Evolutionary conservation across 1,140 invertebrate genomes (phyloP).

Genomic region (Drosophila mauritiana): DNA sequence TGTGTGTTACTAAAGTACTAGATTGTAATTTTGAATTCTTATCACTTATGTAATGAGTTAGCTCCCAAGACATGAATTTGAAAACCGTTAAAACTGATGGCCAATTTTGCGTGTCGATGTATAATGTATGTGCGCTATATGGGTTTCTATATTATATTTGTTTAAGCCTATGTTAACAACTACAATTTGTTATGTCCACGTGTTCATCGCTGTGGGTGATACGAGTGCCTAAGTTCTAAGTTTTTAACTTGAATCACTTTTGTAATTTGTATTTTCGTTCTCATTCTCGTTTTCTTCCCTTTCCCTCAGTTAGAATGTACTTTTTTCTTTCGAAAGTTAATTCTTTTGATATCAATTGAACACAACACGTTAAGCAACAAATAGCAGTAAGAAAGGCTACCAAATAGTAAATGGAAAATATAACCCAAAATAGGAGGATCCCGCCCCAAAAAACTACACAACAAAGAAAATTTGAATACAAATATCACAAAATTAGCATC

Average conservation of each 20-base stretch:
- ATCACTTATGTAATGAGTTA: slow-evolving; percentile 75
- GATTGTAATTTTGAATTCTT: slow-evolving; percentile 75
- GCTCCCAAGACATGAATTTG: slow-evolving; percentile 74
- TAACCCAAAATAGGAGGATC: slow-evolving; percentile 20
- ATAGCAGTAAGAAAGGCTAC: slow-evolving; percentile 67
- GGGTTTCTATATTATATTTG: slow-evolving; percentile 18
- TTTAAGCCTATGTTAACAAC: slow-evolving; percentile 65
- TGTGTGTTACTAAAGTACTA: slow-evolving; percentile 31
- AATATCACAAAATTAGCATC: slow-evolving; percentile 82
- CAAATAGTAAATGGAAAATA: slow-evolving; percentile 34
- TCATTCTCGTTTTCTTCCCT: slow-evolving; percentile 26
- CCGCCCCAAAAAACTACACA: slow-evolving; percentile 28
- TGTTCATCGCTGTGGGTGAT: slow-evolving; percentile 63
- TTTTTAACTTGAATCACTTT: slow-evolving; percentile 82
- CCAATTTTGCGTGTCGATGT: slow-evolving; percentile 50
- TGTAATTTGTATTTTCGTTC: slow-evolving; percentile 74
- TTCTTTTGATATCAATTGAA: slow-evolving; percentile 76
- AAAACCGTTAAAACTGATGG: slow-evolving; percentile 75
- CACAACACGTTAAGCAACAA: slow-evolving; percentile 75
- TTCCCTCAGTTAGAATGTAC: slow-evolving; percentile 42
- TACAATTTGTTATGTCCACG: slow-evolving; percentile 74
- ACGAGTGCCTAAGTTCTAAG: slow-evolving; percentile 74
- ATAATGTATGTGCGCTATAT: slow-evolving; percentile 50
- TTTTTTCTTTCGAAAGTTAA: slow-evolving; percentile 32
- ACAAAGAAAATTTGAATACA: slow-evolving; percentile 62